Evolutionary conservation across 2,888 invertebrate species (phyloP).

Genomic region (Merodon equestris): DNA sequence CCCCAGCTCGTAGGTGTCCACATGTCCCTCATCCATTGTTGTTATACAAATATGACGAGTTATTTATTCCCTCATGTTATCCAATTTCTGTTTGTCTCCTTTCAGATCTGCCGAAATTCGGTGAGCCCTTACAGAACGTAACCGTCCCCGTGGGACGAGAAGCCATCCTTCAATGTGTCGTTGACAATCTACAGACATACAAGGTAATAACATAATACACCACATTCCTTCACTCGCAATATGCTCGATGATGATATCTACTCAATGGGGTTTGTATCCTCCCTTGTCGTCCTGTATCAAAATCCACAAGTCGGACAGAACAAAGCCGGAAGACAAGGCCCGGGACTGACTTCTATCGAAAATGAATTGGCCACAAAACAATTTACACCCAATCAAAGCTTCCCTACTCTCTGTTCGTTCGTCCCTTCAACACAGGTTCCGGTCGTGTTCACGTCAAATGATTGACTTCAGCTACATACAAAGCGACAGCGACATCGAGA

Average conservation of each 20-base stretch:
- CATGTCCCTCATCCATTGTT: constrained; percentile 29
- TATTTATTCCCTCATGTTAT: constrained; percentile 12
- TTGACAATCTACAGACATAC: constrained; percentile 84
- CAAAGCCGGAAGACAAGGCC: constrained; percentile 30
- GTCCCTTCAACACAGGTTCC: constrained; percentile 28
- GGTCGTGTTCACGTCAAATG: constrained; percentile 58
- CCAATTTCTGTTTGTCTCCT: constrained; percentile 68
- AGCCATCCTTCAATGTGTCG: constrained; percentile 84
- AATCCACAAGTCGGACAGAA: no score
- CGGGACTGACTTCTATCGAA: constrained; percentile 28
- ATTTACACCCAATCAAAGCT: constrained; percentile 65
- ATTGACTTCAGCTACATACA: constrained; percentile 45
- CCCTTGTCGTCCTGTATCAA: constrained; percentile 7
- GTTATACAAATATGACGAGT: constrained; percentile 36
- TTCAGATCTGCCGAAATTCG: constrained; percentile 84
- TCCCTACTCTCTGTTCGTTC: constrained; percentile 23
- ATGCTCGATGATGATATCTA: constrained; percentile 15
- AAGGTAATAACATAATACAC: constrained; percentile 80
- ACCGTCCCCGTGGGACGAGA: constrained; percentile 85
- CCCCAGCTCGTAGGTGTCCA: no score
- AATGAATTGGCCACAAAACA: constrained; percentile 60
- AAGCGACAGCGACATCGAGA: no score
- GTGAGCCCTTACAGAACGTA: constrained; percentile 84
- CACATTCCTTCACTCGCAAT: constrained; percentile 26
- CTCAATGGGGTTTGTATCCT: constrained; percentile 14